These are phyloP conservation scores for Maniola hyperantus DNA, from an alignment of 2,888 invertebrate species.

Conservation along the genomic window DNA sequence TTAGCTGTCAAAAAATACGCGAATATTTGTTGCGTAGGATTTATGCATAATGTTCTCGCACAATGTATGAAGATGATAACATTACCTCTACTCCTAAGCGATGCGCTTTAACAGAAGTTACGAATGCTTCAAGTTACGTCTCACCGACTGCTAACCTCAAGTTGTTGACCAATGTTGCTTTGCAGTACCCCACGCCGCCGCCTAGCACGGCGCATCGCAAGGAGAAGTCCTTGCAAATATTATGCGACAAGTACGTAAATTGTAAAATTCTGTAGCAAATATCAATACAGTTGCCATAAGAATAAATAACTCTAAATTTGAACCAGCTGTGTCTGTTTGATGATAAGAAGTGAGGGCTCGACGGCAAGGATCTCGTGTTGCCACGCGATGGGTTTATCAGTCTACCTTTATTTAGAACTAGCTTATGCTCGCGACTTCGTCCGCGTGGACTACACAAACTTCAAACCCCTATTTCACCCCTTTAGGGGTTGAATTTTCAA, in stretches of 20 bases:
- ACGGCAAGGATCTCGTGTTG: too few relatives aligned
- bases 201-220: constrained; percentile 79
- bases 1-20: constrained; percentile 75
- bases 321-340: too few relatives aligned
- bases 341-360: too few relatives aligned
- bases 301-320: too few relatives aligned
- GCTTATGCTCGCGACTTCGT: too few relatives aligned
- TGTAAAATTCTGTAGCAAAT: background rate
- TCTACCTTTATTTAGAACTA: too few relatives aligned
- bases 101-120: constrained; percentile 80
- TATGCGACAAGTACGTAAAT: constrained; percentile 81
- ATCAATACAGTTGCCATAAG: background rate
- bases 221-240: constrained; percentile 83
- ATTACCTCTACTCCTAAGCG: constrained; percentile 79
- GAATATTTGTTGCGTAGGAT: constrained; percentile 65
- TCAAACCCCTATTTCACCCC: too few relatives aligned
- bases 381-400: too few relatives aligned
- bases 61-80: constrained; percentile 80
- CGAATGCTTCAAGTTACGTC: constrained; percentile 78
- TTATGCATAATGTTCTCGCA: constrained; percentile 78
- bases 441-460: too few relatives aligned
- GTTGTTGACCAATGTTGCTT: constrained; percentile 85
- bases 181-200: constrained; percentile 79
- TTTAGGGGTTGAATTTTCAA: too few relatives aligned
- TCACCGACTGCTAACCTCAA: constrained; percentile 87